Evolutionary conservation across 2,888 invertebrate genomes (phyloP).

Genomic region (Agriopis aurantiaria): DNA sequence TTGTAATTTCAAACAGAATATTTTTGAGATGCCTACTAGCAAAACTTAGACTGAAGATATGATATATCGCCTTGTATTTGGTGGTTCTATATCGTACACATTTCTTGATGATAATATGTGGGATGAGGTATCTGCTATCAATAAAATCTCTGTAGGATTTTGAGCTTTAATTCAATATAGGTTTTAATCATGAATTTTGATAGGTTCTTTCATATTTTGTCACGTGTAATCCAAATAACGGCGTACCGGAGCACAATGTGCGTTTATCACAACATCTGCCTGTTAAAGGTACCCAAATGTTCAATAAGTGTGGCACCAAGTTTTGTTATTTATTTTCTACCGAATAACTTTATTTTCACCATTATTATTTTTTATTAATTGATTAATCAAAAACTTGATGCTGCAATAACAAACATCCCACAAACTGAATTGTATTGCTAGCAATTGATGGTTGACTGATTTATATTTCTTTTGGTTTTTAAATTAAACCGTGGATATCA

Average conservation of each 20-base stretch:
- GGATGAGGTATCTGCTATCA: not conserved
- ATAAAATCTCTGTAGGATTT: not conserved
- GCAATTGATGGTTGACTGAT: constrained; percentile 49
- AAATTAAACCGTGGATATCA: constrained; percentile 29
- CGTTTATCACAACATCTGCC: constrained; percentile 78
- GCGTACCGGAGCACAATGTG: constrained; percentile 63
- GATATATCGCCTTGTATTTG: too few species aligned
- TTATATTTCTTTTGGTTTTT: not conserved
- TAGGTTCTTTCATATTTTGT: constrained; percentile 48
- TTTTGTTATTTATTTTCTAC: constrained; percentile 40
- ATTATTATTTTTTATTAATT: constrained; percentile 16
- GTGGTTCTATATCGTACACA: too few species aligned
- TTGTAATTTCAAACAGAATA: too few species aligned
- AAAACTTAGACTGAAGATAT: too few species aligned
- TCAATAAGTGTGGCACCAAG: constrained; percentile 68
- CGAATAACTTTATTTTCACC: constrained; percentile 5
- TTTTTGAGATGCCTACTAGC: too few species aligned
- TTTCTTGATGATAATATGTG: too few species aligned
- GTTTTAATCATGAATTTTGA: constrained; percentile 24
- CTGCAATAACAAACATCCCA: constrained; percentile 63
- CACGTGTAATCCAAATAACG: constrained; percentile 54
- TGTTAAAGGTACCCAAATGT: constrained; percentile 81
- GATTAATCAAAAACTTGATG: constrained; percentile 57
- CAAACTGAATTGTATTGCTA: constrained; percentile 64
- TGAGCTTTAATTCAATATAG: not conserved